Evolutionary conservation across 2,797 vertebrate species (phyloP).

Genomic region (Lemur catta): DNA sequence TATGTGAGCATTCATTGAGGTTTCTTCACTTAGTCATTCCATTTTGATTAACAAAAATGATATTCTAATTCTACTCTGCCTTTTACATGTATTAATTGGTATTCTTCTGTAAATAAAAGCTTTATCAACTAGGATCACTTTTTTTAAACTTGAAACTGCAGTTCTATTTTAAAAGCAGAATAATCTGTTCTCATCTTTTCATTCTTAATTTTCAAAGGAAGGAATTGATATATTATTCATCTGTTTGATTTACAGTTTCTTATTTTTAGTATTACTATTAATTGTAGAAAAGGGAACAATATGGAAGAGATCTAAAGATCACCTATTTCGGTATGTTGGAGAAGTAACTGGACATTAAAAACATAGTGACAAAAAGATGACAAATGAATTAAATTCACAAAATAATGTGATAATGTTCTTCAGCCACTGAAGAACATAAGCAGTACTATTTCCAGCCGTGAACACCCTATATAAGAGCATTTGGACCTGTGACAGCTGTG

Average conservation of each 20-base stretch:
- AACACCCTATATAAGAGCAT: constrained; percentile 76
- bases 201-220: background rate
- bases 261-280: background rate
- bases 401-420: constrained; percentile 64
- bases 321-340: background rate
- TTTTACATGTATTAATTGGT: background rate
- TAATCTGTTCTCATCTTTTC: background rate
- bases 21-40: background rate
- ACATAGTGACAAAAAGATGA: constrained; percentile 35
- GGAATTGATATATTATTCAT: background rate
- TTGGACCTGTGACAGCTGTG: constrained; percentile 80
- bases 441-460: constrained; percentile 70
- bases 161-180: background rate
- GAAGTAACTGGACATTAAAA: constrained; percentile 58
- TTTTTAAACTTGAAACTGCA: background rate
- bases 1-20: background rate
- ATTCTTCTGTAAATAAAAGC: background rate
- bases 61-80: background rate
- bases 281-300: background rate
- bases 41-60: background rate
- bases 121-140: background rate
- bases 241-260: background rate
- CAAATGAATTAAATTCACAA: constrained; percentile 67
- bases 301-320: background rate
- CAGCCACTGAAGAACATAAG: constrained; percentile 66